Evolutionary conservation across 1,140 invertebrate species (phyloP).

Genomic region (Hylyphantes graminicola): DNA sequence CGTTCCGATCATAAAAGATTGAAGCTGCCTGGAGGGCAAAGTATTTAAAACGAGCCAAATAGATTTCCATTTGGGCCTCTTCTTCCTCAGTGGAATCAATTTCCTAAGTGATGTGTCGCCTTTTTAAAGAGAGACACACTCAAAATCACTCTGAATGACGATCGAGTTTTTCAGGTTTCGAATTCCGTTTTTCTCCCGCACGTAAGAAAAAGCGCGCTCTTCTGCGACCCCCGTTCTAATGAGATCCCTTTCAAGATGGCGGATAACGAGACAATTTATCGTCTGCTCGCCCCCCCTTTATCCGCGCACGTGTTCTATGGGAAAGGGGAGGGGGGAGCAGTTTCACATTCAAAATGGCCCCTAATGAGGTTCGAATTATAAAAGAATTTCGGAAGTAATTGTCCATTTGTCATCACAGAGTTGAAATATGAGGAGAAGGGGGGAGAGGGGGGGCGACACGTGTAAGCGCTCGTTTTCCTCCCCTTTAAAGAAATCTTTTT

Average conservation of each 20-base stretch:
- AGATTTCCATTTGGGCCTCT: too few relatives aligned
- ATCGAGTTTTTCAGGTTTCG: too few relatives aligned
- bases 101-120: too few relatives aligned
- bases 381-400: conserved; percentile 44
- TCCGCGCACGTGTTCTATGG: conserved; percentile 28
- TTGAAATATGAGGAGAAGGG: conserved; percentile 28
- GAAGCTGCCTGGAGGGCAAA: too few relatives aligned
- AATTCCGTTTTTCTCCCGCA: too few relatives aligned
- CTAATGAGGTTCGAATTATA: conserved; percentile 47
- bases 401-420: conserved; percentile 41
- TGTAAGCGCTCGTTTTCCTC: conserved; percentile 27
- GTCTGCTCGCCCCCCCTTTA: conserved; percentile 20
- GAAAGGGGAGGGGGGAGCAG: not conserved
- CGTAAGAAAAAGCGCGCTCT: not conserved
- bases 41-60: too few relatives aligned
- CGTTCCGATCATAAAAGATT: too few relatives aligned
- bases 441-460: conserved; percentile 3
- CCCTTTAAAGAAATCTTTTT: conserved; percentile 8
- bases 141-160: too few relatives aligned
- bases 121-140: too few relatives aligned
- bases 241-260: conserved; percentile 44
- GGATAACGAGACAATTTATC: conserved; percentile 49
- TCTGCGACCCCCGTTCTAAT: conserved; percentile 9
- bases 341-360: conserved; percentile 32
- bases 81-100: too few relatives aligned